These are phyloP conservation scores for Parauchenoglanis ngamensis DNA, from an alignment of 2,797 vertebrate genomes.

Conservation along the genomic window DNA sequence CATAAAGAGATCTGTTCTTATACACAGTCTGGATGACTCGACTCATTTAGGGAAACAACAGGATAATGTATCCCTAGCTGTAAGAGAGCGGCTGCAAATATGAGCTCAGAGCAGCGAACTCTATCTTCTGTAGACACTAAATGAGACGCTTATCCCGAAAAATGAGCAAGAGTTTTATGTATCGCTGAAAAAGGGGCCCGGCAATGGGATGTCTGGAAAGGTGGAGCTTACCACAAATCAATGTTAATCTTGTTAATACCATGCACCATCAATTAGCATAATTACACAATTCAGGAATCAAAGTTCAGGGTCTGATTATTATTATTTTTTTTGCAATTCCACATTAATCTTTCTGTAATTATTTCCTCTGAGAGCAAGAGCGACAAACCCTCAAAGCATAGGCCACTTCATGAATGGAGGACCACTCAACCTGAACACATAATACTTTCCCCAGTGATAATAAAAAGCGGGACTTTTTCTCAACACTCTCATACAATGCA, in stretches of 20 bases:
- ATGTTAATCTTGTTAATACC: constrained; percentile 19
- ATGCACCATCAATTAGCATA: constrained; percentile 47
- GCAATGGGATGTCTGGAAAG: neutral
- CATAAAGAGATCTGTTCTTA: neutral
- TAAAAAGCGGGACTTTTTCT: constrained; percentile 10
- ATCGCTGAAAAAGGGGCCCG: neutral
- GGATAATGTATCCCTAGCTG: neutral
- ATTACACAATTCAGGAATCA: constrained; percentile 54
- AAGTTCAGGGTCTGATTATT: constrained; percentile 35
- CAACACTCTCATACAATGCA: neutral
- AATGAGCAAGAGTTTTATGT: neutral
- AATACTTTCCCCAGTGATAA: constrained; percentile 14
- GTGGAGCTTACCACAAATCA: constrained; percentile 10
- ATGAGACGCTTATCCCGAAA: neutral
- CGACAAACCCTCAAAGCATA: constrained; percentile 44
- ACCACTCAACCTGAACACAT: constrained; percentile 39
- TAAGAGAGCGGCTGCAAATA: neutral
- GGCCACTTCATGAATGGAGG: constrained; percentile 27
- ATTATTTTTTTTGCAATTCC: constrained; percentile 24
- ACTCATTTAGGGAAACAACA: constrained; percentile 18
- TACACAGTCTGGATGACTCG: neutral
- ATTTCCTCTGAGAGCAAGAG: constrained; percentile 34
- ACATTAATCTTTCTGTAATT: constrained; percentile 39
- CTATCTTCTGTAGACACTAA: neutral
- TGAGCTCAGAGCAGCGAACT: neutral